Evolutionary conservation across 2,797 vertebrate genomes (phyloP), one percentile per base, ranked within the genome.

Genomic region (Anisognathus igniventris): DNA sequence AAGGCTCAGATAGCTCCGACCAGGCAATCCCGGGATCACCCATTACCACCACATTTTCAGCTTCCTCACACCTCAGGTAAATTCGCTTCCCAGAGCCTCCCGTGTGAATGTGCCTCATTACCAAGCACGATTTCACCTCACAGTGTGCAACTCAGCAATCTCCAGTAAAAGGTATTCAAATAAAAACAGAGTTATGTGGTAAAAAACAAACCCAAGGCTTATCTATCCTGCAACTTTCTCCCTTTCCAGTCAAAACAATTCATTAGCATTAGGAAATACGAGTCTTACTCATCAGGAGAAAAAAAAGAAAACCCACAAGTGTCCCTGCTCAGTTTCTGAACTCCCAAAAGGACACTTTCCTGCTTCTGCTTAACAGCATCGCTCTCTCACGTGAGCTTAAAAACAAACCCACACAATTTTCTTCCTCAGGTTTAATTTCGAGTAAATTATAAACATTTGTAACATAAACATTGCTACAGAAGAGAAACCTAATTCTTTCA

Each of bases 161-260:
- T 74, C 76, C 28, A 22, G 22, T 8, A 88, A 76, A 2, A 73
- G 3, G 4, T 7, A 73, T 72, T 87, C 71, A 85, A 77, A 82
- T 48, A 27, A 60, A 90, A 79, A 39, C 31, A 33, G 3, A 25
- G 7, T 51, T 75, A 48, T 11, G 25, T 0, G 45, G 47, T 60
- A 92, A 82, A 57, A 77, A 92, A 87, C 68, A 89, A 84, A 89
- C 48, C 39, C 58, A 35, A 40, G 6, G 35, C 75, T 95, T 89
- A 91, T 58, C 86, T 91, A 0, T 28, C 42, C 72, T 58, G 81
- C 67, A 64, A 57, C 62, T 77, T 86, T 56, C 18, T 47, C 54
- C 19, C 44, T 35, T 95, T 68, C 75, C 50, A 88, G 50, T 54
- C 83, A 86, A 82, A 93, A 94, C 48, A 94, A 88, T 45, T 93